Base-by-base conservation (phyloP, 2,113 vertebrate genomes). In the Lepus europaeus region DNA sequence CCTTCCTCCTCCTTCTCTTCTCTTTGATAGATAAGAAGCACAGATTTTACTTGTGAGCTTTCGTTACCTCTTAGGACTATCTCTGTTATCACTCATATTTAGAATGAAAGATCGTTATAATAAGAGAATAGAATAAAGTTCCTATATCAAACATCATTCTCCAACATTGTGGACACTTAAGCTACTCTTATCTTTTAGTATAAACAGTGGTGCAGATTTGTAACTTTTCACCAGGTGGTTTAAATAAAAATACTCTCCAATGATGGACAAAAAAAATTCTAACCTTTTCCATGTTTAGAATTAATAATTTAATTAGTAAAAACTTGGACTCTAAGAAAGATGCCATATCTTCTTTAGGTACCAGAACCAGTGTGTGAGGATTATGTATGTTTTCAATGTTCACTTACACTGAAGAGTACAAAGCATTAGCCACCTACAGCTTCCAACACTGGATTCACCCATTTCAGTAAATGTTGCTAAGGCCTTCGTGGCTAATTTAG, bases 401-500 rank as follows among this genome's bases (percentile, higher is more conserved):
- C 74, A 53, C 27, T 74, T 23, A 12, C 59, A 96, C 95, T 61
- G 31, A 94, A 91, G 61, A 95, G 93, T 8, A 29, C 49, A 95
- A 92, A 96, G 9, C 59, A 94, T 96, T 97, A 97, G 64, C 19
- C 93, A 97, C 49, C 13, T 45, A 80, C 85, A 87, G 10, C 16
- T 91, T 97, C 94, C 89, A 89, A 33, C 13, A 36, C 0, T 64
- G 78, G 3, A 63, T 94, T 98, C 19, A 84, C 1, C 27, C 25
- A 22, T 92, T 97, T 97, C 79, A 94, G 22, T 66, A 93, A 53
- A 51, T 74, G 36, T 31, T 96, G 61, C 68, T 78, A 96, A 96
- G 76, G 86, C 31, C 20, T 93, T 97, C 88, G 74, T 72, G 93
- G 56, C 25, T 97, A 91, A 96, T 97, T 97, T 97, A 96, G 90